Conservation (phyloP, 2,113 vertebrate species). For the Neodontobutis hainanensis region DNA sequence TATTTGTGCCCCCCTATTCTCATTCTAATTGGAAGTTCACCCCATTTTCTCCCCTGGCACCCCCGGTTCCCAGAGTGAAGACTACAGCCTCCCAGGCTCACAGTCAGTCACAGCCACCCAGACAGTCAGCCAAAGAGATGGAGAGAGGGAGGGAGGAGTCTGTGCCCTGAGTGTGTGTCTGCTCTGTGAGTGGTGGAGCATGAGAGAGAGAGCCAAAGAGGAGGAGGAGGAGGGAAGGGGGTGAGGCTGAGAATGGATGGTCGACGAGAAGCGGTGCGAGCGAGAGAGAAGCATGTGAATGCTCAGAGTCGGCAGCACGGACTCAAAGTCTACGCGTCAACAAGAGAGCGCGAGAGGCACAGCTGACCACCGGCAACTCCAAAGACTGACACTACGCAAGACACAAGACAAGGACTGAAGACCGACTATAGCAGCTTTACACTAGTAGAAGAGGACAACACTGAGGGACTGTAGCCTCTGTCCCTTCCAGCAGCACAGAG, state of each 20-base stretch:
- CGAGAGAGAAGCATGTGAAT: slow-evolving; percentile 48
- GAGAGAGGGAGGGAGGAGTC: slow-evolving; percentile 71
- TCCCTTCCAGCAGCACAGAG: slow-evolving; percentile 59
- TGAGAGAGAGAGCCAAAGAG: slow-evolving; percentile 49
- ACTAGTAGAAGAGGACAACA: slow-evolving; percentile 61
- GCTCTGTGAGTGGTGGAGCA: slow-evolving; percentile 59
- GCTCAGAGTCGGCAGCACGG: slow-evolving; percentile 56
- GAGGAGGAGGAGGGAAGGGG: slow-evolving; percentile 26
- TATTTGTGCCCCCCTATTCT: slow-evolving; percentile 64
- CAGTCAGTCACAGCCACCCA: slow-evolving; percentile 61
- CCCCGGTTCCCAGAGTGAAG: slow-evolving; percentile 63
- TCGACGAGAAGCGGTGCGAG: slow-evolving; percentile 57
- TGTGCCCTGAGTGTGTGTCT: slow-evolving; percentile 66
- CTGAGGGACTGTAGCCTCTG: slow-evolving; percentile 63
- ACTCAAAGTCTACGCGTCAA: slow-evolving; percentile 68
- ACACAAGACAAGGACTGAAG: slow-evolving; percentile 40
- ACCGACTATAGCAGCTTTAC: slow-evolving; percentile 54
- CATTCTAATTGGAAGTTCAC: slow-evolving; percentile 70
- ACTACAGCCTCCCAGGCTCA: slow-evolving; percentile 59
- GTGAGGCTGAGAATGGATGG: slow-evolving; percentile 74
- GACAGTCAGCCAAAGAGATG: slow-evolving; percentile 28
- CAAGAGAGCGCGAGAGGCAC: slow-evolving; percentile 56
- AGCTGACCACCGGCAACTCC: slow-evolving; percentile 56
- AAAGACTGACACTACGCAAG: slow-evolving; percentile 53
- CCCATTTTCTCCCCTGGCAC: slow-evolving; percentile 65